phyloP scores from a whole-genome alignment of 2,888 invertebrate genomes.

The Cheilosia grossa region DNA sequence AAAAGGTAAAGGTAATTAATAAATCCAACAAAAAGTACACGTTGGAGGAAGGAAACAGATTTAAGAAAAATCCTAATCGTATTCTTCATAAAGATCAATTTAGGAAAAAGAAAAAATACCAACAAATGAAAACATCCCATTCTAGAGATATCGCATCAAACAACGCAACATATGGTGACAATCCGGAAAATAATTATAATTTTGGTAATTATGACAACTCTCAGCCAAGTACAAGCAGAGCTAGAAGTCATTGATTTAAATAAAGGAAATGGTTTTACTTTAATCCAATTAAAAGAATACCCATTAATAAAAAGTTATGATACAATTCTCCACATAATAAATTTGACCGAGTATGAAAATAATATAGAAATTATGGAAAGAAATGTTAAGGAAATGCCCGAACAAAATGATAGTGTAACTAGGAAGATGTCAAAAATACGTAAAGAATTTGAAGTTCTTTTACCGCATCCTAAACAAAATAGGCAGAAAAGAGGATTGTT shows the following conservation, averaged over 20 bases:
- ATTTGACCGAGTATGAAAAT: too few relatives aligned
- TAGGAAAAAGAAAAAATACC: not conserved
- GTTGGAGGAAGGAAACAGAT: constrained; percentile 2
- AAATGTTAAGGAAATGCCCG: constrained; percentile 19
- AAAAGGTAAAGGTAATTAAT: constrained; percentile 30
- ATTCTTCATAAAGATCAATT: constrained; percentile 8
- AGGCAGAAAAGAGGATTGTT: constrained; percentile 22
- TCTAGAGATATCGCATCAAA: too few relatives aligned
- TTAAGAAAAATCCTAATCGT: not conserved
- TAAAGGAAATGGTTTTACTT: too few relatives aligned
- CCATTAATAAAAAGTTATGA: too few relatives aligned
- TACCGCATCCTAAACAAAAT: constrained; percentile 13
- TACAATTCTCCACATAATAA: too few relatives aligned
- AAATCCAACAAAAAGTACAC: constrained; percentile 11
- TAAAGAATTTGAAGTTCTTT: constrained; percentile 23
- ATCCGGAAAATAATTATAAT: too few relatives aligned
- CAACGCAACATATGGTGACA: too few relatives aligned
- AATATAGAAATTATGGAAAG: constrained; percentile 5
- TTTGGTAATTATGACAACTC: too few relatives aligned
- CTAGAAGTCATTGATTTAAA: too few relatives aligned
- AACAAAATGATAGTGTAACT: constrained; percentile 25
- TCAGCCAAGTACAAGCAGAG: too few relatives aligned
- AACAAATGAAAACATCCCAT: not conserved
- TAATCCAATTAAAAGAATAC: too few relatives aligned
- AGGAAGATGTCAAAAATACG: constrained; percentile 27